Conservation (phyloP, 2,888 invertebrate species). For the Chrysolina haemoptera region DNA sequence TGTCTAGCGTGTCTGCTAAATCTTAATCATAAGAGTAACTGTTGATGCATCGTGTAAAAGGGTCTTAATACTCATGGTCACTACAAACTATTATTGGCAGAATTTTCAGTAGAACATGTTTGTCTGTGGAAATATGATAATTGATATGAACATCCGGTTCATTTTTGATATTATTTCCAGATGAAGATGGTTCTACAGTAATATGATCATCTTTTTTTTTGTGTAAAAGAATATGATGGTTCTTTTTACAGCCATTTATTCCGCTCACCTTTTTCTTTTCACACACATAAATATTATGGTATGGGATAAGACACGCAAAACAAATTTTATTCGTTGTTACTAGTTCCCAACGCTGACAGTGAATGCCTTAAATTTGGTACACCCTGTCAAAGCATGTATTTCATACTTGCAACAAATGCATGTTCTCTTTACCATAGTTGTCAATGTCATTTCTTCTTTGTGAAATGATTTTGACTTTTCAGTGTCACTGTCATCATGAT, state of each 20-base stretch:
- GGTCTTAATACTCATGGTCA: no score
- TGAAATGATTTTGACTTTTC: no score
- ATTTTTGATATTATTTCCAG: no score
- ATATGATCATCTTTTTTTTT: no score
- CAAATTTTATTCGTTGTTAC: neutral
- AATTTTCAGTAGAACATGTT: no score
- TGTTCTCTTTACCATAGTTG: neutral
- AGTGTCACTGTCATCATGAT: neutral
- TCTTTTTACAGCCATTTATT: neutral
- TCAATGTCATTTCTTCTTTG: no score
- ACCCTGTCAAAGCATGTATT: no score
- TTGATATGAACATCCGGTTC: neutral
- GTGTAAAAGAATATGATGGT: neutral
- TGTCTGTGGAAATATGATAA: slow-evolving; percentile 5
- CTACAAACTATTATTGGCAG: no score
- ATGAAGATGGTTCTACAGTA: no score
- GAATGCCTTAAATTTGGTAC: neutral
- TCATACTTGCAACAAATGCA: slow-evolving; percentile 8
- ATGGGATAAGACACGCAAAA: neutral
- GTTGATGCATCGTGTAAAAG: no score
- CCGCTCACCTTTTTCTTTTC: neutral
- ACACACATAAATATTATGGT: neutral
- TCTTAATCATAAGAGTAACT: no score
- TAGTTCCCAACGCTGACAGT: neutral
- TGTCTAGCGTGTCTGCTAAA: neutral